phyloP scores from a whole-genome alignment of 2,888 invertebrate genomes.

The Alviniconcha strummeri region DNA sequence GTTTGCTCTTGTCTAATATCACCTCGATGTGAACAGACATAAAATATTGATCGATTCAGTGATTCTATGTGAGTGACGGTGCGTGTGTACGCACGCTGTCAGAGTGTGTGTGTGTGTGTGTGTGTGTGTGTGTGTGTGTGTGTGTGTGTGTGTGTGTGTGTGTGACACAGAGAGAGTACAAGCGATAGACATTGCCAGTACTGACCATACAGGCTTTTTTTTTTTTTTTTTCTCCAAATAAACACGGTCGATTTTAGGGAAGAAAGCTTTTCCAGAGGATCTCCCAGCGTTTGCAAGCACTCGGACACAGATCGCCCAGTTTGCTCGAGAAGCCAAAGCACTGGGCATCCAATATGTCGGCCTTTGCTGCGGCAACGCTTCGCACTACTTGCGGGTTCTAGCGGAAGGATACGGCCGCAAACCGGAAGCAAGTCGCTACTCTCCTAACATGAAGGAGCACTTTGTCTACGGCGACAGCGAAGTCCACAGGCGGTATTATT shows the following conservation, averaged over 20 bases:
- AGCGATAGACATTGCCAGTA: no score
- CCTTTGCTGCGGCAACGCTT: conserved; percentile 60
- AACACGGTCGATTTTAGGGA: conserved; percentile 42
- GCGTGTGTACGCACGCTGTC: no score
- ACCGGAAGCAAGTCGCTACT: conserved; percentile 53
- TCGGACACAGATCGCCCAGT: conserved; percentile 48
- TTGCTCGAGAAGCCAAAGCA: conserved; percentile 49
- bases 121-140: no score
- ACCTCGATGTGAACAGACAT: no score
- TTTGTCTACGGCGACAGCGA: conserved; percentile 45
- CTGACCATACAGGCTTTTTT: no score
- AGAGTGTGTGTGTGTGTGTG: no score
- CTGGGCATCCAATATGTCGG: conserved; percentile 60
- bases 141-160: no score
- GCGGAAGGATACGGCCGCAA: conserved; percentile 52
- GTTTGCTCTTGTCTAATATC: no score
- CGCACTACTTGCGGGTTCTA: conserved; percentile 51
- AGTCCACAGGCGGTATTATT: conserved; percentile 36
- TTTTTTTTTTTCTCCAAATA: no score
- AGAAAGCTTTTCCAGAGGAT: conserved; percentile 52
- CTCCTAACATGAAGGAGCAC: conserved; percentile 56
- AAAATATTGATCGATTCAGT: no score
- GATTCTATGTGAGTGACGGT: no score
- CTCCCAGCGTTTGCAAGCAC: conserved; percentile 46
- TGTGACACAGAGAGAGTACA: no score